Evolutionary conservation across 2,888 invertebrate species (phyloP).

Genomic region (Formica aserva): DNA sequence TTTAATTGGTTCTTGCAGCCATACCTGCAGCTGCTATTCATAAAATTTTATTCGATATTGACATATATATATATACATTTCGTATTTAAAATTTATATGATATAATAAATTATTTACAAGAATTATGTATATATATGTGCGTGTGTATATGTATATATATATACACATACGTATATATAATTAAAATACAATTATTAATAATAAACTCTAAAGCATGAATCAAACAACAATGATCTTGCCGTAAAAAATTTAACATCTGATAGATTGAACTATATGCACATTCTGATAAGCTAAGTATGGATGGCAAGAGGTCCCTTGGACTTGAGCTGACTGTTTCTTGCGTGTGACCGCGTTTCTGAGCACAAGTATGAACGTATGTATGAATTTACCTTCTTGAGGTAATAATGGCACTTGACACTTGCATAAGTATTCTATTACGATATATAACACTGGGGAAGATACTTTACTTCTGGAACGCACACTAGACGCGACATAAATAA

Average conservation of each 20-base stretch:
- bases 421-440: constrained; percentile 40
- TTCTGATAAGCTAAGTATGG: constrained; percentile 57
- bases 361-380: constrained; percentile 53
- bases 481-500: constrained; percentile 23
- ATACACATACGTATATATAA: constrained; percentile 71
- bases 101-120: constrained; percentile 81
- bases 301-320: constrained; percentile 74
- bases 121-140: constrained; percentile 73
- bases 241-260: constrained; percentile 61
- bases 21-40: constrained; percentile 66
- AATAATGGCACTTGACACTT: constrained; percentile 83
- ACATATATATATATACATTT: constrained; percentile 68
- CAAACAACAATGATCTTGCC: constrained; percentile 80
- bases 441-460: constrained; percentile 8
- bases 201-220: constrained; percentile 83
- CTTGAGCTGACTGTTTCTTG: constrained; percentile 66
- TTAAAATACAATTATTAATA: constrained; percentile 81
- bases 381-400: constrained; percentile 68
- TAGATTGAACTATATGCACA: constrained; percentile 59
- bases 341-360: constrained; percentile 54
- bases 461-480: background rate
- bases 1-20: constrained; percentile 28
- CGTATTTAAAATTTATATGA: constrained; percentile 70
- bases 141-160: background rate
- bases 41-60: constrained; percentile 79